phyloP scores from a whole-genome alignment of 2,113 vertebrate species.

The Falco punctatus region DNA sequence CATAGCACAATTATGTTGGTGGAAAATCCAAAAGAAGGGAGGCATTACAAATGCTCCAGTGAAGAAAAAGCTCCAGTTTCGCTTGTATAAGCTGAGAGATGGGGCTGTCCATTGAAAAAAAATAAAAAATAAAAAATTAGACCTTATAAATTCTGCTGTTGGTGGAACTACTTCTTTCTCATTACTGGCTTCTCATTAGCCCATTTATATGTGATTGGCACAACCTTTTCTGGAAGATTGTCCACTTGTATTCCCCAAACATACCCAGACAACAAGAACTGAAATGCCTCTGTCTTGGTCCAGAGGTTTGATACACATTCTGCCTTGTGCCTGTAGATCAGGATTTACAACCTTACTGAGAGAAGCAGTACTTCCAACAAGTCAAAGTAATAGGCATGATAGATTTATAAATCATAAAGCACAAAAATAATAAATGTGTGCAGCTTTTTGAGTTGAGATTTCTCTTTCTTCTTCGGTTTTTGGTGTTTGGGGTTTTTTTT shows the following conservation, averaged over 20 bases:
- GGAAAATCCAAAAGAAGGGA: background rate
- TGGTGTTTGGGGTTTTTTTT: background rate
- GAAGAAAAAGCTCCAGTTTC: background rate
- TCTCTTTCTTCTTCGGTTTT: background rate
- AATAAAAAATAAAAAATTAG: background rate
- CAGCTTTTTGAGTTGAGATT: background rate
- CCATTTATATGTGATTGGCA: background rate
- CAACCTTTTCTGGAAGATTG: background rate
- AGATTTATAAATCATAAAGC: background rate
- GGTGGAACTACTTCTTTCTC: background rate
- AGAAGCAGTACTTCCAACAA: background rate
- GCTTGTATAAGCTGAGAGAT: fast-evolving
- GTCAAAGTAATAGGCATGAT: background rate
- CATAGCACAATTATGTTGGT: background rate
- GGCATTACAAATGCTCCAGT: background rate
- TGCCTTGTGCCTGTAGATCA: background rate
- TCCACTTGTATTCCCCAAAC: background rate
- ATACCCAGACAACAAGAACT: background rate
- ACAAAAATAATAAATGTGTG: background rate
- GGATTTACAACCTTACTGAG: background rate
- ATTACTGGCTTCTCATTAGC: background rate
- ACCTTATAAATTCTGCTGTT: background rate
- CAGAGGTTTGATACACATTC: background rate
- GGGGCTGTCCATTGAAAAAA: background rate
- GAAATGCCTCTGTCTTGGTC: background rate